Base-by-base conservation (phyloP, 2,888 invertebrate genomes). In the Teleiodes luculella region DNA sequence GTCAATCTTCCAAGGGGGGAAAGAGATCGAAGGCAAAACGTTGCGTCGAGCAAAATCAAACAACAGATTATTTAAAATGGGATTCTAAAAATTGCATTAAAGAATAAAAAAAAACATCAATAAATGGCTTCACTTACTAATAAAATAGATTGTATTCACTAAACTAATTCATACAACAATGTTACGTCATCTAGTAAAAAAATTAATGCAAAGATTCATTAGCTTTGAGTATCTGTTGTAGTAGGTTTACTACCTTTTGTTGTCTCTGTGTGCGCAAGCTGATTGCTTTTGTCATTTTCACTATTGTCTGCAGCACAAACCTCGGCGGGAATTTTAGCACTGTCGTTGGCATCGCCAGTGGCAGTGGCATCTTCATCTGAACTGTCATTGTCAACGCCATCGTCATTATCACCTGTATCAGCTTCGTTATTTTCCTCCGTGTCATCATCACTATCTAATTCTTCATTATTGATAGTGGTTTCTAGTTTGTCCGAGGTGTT, bases 141-240 rank as follows among this genome's bases (percentile, higher is more conserved):
- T 67, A 73, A 62, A 72, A 68, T 63, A 67, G 58, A 64, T 64
- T 69, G 66, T 64, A 66, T 65, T 67, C 57, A 62, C 60, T 67
- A 63, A 55, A 59, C 61, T 64, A 68, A 60, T 41, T 59, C 58
- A 64, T 63, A 61, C 52, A 62, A 66, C 18, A 59, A 20, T 11
- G 16, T 47, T 16, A 33, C 16, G 18, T 13, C 8, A 11, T 11
- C n/a, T 4, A 35, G 11, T n/a, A 35, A n/a, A 11, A 5, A 1
- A 35, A n/a, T 11, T 11, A 10, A 35, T 2, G 35, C 4, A n/a
- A 24, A 24, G 24, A 24, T 35, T 35, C 10, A 18, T 41, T 41
- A 41, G 18, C 39, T 41, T 41, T 41, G 39, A 41, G 39, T 41
- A 41, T 41, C 39, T 24, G 3, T 3, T 24, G 24, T 24, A 6